Conservation (phyloP, 2,113 vertebrate species). For the Ammospiza nelsoni region DNA sequence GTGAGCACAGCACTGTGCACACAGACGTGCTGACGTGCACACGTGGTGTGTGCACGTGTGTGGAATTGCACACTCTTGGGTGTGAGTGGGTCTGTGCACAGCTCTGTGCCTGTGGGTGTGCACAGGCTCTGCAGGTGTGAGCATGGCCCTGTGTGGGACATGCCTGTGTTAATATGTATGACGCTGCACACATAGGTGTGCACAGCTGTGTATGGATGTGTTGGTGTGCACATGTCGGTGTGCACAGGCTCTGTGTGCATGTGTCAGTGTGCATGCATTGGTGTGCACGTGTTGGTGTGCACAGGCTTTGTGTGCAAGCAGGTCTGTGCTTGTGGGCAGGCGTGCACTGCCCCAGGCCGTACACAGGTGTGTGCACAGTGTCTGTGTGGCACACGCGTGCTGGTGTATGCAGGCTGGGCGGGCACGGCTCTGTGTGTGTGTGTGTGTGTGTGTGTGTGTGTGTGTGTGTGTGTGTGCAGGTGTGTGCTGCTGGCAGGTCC, state of each 20-base stretch:
- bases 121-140: background rate
- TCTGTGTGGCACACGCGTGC: background rate
- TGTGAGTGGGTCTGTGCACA: background rate
- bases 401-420: rapidly evolving
- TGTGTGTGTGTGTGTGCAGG: background rate
- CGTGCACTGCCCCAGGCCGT: background rate
- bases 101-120: background rate
- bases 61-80: background rate
- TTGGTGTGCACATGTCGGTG: background rate
- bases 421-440: background rate
- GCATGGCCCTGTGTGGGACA: background rate
- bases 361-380: rapidly evolving
- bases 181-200: background rate
- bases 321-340: rapidly evolving
- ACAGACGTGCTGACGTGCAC: rapidly evolving
- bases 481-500: background rate
- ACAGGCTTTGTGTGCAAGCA: background rate
- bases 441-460: background rate
- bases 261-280: background rate
- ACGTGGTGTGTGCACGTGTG: rapidly evolving
- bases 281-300: background rate
- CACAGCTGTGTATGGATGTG: background rate
- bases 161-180: rapidly evolving
- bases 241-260: background rate
- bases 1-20: background rate